Evolutionary conservation across 2,888 invertebrate genomes (phyloP), one percentile per base, ranked within the genome.

Genomic region (Ichneumoninae sp.): DNA sequence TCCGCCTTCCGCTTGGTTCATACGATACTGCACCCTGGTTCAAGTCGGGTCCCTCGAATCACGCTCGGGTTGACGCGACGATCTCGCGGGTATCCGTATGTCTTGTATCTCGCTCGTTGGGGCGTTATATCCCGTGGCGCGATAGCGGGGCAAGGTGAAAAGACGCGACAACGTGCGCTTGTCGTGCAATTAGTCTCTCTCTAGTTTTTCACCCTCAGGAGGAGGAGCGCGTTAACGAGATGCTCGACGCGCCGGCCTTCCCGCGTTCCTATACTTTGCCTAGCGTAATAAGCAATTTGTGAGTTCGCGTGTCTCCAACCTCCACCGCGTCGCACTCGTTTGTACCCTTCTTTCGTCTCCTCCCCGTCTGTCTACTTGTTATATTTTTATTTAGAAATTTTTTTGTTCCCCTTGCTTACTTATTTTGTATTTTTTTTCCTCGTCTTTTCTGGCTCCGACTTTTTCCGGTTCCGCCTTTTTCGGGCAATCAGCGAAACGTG

Each of bases 181-280:
- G 80, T 81, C 83, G 47, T 81, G 80, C 76, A 83, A 83, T 83
- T 80, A 83, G 76, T 76, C 80, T 81, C 75, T 66, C 77, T 60
- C 63, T 73, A 30, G 50, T 66, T 76, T 80, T 50, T 83, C 54
- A 65, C 60, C 75, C 70, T 66, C 47, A 65, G 74, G 70, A 75
- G 76, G 83, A 83, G 77, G 73, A 74, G 66, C 30, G 80, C 82
- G 80, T 85, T 89, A 90, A 90, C 88, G 87, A 89, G 89, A 86
- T 83, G 81, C 86, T 85, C 85, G 52, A 85, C 81, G 65, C 87
- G 80, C 76, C 73, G 36, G 73, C 80, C 57, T 69, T 40, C 47
- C 63, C 19, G 19, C 71, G 36, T 19, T 47, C 54, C 69, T 63
- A 76, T 79, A 71, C 75, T 69, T 76, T 81, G 57, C 71, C 71